phyloP scores from a whole-genome alignment of 2,113 vertebrate genomes.

The Caranx ignobilis region DNA sequence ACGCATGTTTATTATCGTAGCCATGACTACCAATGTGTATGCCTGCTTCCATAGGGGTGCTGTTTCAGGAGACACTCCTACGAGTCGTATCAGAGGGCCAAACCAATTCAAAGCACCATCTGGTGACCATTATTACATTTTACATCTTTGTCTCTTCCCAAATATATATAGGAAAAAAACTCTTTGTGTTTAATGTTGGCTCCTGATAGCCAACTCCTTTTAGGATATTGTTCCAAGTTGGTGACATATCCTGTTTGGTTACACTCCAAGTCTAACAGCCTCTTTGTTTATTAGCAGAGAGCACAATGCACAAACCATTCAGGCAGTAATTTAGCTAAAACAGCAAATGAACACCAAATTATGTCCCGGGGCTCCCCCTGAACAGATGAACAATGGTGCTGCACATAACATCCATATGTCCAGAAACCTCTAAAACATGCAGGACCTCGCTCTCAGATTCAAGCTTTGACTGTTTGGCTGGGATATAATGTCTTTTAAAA shows the following conservation, averaged over 20 bases:
- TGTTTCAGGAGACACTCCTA: no score
- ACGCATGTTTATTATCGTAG: no score
- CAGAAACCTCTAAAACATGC: not conserved
- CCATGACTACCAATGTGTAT: no score
- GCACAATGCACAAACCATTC: not conserved
- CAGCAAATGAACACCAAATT: not conserved
- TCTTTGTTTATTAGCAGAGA: not conserved
- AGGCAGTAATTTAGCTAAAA: not conserved
- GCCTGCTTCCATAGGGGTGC: no score
- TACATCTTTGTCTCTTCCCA: not conserved
- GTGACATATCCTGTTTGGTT: conserved; percentile 1
- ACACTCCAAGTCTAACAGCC: not conserved
- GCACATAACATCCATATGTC: not conserved
- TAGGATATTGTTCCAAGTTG: not conserved
- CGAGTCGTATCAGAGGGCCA: not conserved
- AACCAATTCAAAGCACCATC: not conserved
- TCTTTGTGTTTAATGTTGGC: not conserved
- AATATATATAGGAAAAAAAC: not conserved
- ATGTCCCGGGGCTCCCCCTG: not conserved
- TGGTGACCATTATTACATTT: not conserved
- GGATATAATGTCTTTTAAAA: not conserved
- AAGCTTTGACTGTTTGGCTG: not conserved
- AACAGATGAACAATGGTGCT: not conserved
- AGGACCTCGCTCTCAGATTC: not conserved
- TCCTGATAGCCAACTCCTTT: not conserved